Conservation (phyloP, 1,140 invertebrate species). For the Hetaerina americana region DNA sequence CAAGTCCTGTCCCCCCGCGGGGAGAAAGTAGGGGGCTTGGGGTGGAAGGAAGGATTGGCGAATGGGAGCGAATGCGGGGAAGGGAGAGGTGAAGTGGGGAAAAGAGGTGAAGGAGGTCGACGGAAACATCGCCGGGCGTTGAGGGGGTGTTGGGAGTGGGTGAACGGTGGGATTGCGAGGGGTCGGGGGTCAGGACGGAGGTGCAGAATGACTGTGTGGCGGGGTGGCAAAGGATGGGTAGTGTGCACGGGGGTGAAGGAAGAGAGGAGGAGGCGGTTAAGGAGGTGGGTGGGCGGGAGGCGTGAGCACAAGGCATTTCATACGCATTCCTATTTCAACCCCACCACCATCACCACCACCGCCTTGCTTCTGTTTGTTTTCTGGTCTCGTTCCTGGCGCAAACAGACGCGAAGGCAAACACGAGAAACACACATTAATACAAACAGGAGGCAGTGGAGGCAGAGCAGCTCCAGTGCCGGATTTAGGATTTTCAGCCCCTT, state of each 20-base stretch:
- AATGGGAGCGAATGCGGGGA: too few species aligned
- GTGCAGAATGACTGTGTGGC: too few species aligned
- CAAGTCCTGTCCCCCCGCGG: too few species aligned
- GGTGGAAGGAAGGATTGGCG: too few species aligned
- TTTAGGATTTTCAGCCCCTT: background rate
- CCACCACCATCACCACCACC: background rate
- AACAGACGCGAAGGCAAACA: background rate
- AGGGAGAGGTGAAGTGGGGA: too few species aligned
- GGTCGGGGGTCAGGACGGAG: too few species aligned
- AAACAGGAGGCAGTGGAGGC: background rate
- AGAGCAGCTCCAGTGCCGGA: background rate
- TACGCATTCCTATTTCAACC: background rate
- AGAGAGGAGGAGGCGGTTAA: background rate
- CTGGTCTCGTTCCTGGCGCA: background rate
- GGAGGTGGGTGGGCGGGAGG: background rate
- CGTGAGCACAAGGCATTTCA: background rate
- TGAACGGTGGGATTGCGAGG: too few species aligned
- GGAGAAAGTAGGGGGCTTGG: too few species aligned
- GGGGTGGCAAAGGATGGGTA: background rate
- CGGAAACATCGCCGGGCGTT: too few species aligned
- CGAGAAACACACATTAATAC: background rate
- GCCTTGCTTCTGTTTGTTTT: background rate
- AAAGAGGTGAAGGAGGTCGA: too few species aligned
- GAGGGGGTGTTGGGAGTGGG: too few species aligned
- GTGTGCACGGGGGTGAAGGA: background rate